Conservation (phyloP, 2,113 vertebrate genomes). For the Steatornis caripensis region DNA sequence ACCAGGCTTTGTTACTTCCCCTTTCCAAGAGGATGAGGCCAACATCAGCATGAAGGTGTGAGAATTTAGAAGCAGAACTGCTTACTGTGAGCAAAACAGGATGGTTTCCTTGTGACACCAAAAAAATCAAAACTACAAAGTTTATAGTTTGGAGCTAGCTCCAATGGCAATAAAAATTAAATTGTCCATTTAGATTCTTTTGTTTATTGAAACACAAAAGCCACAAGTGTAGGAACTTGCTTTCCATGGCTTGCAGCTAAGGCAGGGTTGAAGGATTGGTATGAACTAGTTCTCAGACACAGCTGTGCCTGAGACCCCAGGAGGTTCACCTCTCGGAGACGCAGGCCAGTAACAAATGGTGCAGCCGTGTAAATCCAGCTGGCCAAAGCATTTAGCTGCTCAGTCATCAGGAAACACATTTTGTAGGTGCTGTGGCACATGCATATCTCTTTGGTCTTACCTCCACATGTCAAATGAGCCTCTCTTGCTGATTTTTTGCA, state of each 20-base stretch:
- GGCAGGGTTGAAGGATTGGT: neutral
- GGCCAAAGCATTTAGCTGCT: neutral
- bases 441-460: neutral
- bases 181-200: neutral
- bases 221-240: neutral
- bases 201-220: neutral
- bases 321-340: neutral
- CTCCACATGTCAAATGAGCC: neutral
- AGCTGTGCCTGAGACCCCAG: neutral
- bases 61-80: neutral
- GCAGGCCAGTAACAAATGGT: rapidly evolving
- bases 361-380: neutral
- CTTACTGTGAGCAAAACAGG: neutral
- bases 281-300: neutral
- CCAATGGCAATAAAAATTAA: neutral
- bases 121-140: neutral
- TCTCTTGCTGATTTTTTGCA: neutral
- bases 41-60: neutral
- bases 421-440: neutral
- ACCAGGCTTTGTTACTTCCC: neutral
- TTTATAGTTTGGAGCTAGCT: neutral
- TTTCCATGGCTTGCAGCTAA: neutral
- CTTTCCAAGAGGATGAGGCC: neutral
- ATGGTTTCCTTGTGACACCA: neutral
- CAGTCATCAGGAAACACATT: neutral